Evolutionary conservation across 2,888 invertebrate genomes (phyloP).

Genomic region (Hemaris fuciformis): DNA sequence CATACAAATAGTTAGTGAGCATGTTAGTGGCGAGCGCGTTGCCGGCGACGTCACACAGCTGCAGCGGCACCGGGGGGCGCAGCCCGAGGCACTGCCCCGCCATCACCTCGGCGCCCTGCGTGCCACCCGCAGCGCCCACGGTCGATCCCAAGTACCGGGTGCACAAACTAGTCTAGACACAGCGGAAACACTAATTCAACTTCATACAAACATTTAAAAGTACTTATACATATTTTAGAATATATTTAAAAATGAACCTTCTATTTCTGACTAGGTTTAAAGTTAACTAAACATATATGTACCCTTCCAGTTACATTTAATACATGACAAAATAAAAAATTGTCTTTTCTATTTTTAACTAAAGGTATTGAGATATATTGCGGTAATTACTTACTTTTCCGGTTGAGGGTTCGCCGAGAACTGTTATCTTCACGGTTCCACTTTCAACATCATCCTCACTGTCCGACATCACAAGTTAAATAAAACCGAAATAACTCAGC

Average conservation of each 20-base stretch:
- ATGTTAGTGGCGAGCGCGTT: constrained; percentile 88
- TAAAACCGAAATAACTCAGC: not conserved
- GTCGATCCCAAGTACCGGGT: constrained; percentile 63
- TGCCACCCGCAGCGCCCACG: constrained; percentile 42
- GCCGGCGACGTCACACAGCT: constrained; percentile 93
- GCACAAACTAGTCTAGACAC: constrained; percentile 65
- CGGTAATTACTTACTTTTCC: constrained; percentile 86
- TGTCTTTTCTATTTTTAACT: not conserved
- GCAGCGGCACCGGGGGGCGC: constrained; percentile 82
- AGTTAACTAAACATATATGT: too few species aligned
- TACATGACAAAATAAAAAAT: too few species aligned
- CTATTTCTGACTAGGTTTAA: too few species aligned
- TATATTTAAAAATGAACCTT: too few species aligned
- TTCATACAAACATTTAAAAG: too few species aligned
- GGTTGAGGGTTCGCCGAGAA: constrained; percentile 90
- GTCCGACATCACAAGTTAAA: constrained; percentile 80
- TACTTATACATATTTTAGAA: too few species aligned
- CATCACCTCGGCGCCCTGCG: constrained; percentile 73
- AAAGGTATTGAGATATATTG: not conserved
- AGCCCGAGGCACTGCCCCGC: constrained; percentile 69
- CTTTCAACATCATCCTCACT: constrained; percentile 82
- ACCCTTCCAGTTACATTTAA: too few species aligned
- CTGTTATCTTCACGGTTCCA: constrained; percentile 87
- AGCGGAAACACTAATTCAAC: too few species aligned
- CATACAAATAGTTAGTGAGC: constrained; percentile 88